Base-by-base conservation (phyloP, 2,888 invertebrate genomes). In the Alsophila aescularia region DNA sequence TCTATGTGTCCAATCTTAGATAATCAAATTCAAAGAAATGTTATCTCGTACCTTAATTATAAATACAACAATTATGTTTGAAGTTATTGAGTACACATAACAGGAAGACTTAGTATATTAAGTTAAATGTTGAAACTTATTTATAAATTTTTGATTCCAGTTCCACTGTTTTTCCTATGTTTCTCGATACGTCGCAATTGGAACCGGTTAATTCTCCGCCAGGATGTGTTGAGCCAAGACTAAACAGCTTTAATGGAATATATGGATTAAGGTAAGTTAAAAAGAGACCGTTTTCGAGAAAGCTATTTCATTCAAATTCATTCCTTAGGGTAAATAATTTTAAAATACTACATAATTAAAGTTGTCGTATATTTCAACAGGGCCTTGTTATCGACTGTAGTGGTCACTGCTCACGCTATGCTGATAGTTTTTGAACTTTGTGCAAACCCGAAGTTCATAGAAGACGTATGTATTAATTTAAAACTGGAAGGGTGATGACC, bases 101-200 rank as follows among this genome's bases (percentile, higher is more conserved):
- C n/a, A n/a, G n/a, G n/a, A n/a, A n/a, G n/a, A n/a, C n/a, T n/a
- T n/a, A n/a, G n/a, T n/a, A n/a, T n/a, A n/a, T n/a, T n/a, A n/a
- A n/a, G n/a, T n/a, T n/a, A 14, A 37, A 40, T 32, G 13, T 18
- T 24, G n/a, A n/a, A n/a, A n/a, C n/a, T n/a, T n/a, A n/a, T n/a
- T n/a, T n/a, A n/a, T n/a, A n/a, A n/a, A 4, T 2, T n/a, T 32
- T 43, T 29, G 27, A 16, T 49, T 49, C 5, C 29, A 50, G 50
- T 29, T 8, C 36, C 50, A 0, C 60, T 52, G 32, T 58, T 63
- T 3, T 16, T 81, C 7, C 32, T 69, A 4, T 72, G 75, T 45
- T 82, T 81, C 54, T 80, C 82, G 10, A 27, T 81, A 12, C 55
- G 43, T 29, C 65, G 65, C 3, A 79, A 75, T 52, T 81, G 77